phyloP scores from a whole-genome alignment of 1,140 invertebrate genomes.

The Aphaenogaster rudis region DNA sequence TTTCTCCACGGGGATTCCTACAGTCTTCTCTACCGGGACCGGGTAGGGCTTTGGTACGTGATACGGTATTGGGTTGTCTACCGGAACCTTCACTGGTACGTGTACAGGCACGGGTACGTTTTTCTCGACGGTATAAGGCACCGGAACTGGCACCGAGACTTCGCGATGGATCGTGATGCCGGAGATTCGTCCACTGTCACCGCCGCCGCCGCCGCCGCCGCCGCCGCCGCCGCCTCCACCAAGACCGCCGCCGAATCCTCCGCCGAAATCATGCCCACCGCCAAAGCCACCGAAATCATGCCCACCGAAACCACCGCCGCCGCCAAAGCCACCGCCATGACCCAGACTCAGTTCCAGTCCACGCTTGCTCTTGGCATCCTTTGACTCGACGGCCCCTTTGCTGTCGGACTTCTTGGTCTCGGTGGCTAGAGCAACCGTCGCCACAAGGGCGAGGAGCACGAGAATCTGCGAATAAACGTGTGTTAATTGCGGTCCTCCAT shows the following conservation, averaged over 20 bases:
- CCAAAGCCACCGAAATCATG: conserved; percentile 64
- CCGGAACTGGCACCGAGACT: conserved; percentile 85
- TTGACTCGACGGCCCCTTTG: conserved; percentile 68
- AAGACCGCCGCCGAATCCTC: conserved; percentile 67
- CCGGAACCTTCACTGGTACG: conserved; percentile 85
- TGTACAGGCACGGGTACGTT: conserved; percentile 82
- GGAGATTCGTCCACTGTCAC: conserved; percentile 82
- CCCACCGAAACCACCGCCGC: conserved; percentile 60
- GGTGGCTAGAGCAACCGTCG: conserved; percentile 64
- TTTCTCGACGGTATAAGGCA: conserved; percentile 85
- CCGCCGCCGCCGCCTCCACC: conserved; percentile 56
- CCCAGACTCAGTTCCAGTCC: conserved; percentile 81
- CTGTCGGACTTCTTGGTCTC: conserved; percentile 61
- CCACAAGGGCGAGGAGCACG: conserved; percentile 75
- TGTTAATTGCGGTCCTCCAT: conserved; percentile 47
- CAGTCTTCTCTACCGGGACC: conserved; percentile 88
- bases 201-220: conserved; percentile 74
- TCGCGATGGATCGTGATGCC: conserved; percentile 85
- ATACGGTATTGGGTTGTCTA: conserved; percentile 87
- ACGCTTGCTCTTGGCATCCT: conserved; percentile 81
- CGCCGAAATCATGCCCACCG: conserved; percentile 64
- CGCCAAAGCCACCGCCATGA: conserved; percentile 61
- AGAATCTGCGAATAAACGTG: conserved; percentile 72
- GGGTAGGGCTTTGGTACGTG: conserved; percentile 88
- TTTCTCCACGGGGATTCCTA: conserved; percentile 87